phyloP scores from a whole-genome alignment of 2,888 invertebrate genomes.

The Tromatobia lineatoria region DNA sequence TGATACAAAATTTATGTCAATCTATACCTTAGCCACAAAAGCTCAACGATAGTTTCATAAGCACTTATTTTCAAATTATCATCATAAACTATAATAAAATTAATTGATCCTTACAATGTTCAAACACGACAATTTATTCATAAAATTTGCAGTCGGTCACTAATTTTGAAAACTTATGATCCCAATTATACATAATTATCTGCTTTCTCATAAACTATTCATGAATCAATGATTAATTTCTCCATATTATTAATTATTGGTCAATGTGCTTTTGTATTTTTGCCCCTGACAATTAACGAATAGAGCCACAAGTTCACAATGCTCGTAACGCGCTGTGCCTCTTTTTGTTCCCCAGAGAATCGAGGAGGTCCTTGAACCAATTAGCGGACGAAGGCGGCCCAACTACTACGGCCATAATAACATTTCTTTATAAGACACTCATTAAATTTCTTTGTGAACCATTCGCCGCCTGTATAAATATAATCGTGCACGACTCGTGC shows the following conservation, averaged over 20 bases:
- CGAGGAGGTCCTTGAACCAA: background rate
- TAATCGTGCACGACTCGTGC: background rate
- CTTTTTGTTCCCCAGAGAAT: background rate
- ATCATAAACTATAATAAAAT: no score
- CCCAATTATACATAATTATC: background rate
- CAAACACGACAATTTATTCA: no score
- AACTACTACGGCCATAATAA: background rate
- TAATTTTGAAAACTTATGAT: no score
- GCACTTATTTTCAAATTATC: no score
- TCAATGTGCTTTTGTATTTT: background rate
- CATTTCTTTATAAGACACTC: slow-evolving; percentile 18
- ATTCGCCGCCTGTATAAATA: background rate
- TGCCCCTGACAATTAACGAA: background rate
- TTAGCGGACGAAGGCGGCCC: slow-evolving; percentile 2
- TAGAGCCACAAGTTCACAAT: background rate
- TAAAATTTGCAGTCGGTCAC: no score
- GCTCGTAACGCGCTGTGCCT: background rate
- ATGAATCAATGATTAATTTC: background rate
- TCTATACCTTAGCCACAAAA: no score
- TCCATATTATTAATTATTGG: background rate
- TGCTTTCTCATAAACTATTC: background rate
- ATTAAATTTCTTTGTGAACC: slow-evolving; percentile 15
- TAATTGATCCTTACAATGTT: no score
- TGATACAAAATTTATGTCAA: no score
- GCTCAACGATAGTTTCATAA: no score